A percentile compares a stretch with the other conserved stretches of the same genome.
Evolutionary conservation across 2,888 invertebrate species (phyloP).

Genomic region (Pollenia amentaria): DNA sequence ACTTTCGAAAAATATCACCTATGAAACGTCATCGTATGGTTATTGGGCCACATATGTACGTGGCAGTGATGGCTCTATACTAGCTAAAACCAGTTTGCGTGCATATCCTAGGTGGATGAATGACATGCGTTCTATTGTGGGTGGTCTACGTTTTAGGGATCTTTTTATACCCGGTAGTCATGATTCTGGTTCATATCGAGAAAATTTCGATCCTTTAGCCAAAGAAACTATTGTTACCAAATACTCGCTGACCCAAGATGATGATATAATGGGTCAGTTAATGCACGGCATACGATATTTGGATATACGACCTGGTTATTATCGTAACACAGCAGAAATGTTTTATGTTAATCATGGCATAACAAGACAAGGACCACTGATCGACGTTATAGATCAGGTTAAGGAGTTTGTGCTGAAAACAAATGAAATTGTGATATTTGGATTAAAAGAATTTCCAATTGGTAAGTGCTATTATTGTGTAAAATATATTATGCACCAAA

Average conservation of each 20-base stretch:
- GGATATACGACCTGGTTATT: slow-evolving; percentile 87
- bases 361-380: slow-evolving; percentile 85
- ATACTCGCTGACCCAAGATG: slow-evolving; percentile 86
- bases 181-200: slow-evolving; percentile 87
- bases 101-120: slow-evolving; percentile 87
- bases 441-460: slow-evolving; percentile 87
- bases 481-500: too few relatives aligned
- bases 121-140: slow-evolving; percentile 84
- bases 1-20: slow-evolving; percentile 80
- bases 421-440: slow-evolving; percentile 87
- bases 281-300: slow-evolving; percentile 87
- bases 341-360: slow-evolving; percentile 87
- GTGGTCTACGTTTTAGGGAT: slow-evolving; percentile 85
- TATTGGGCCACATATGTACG: slow-evolving; percentile 84
- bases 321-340: slow-evolving; percentile 81
- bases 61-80: slow-evolving; percentile 79
- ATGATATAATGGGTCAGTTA: slow-evolving; percentile 86
- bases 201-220: slow-evolving; percentile 81
- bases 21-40: slow-evolving; percentile 82
- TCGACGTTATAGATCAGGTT: slow-evolving; percentile 85
- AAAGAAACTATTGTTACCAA: slow-evolving; percentile 85
- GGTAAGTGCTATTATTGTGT: slow-evolving; percentile 82
- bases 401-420: slow-evolving; percentile 86
- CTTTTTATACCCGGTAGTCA: slow-evolving; percentile 90
- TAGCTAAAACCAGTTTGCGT: slow-evolving; percentile 85